phyloP scores from a whole-genome alignment of 2,113 vertebrate genomes.

The Chloroceryle aenea region DNA sequence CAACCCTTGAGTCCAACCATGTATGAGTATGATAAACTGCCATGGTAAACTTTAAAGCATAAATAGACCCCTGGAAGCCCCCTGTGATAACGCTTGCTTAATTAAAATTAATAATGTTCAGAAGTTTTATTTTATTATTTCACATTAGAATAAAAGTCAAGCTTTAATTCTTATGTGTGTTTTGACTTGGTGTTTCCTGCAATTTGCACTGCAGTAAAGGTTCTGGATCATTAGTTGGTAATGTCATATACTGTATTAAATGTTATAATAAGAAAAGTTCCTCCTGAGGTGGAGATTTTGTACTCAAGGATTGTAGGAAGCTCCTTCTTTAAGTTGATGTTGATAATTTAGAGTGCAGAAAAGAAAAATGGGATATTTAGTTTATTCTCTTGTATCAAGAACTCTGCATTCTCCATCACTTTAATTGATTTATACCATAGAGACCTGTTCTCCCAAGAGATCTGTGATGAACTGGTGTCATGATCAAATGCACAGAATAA shows the following conservation, averaged over 20 bases:
- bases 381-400: neutral
- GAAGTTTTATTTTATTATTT: neutral
- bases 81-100: neutral
- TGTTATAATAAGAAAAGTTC: neutral
- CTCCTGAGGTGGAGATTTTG: neutral
- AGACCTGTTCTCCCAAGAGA: neutral
- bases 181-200: neutral
- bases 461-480: neutral
- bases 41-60: neutral
- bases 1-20: rapidly evolving
- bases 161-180: neutral
- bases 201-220: neutral
- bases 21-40: neutral
- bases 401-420: neutral
- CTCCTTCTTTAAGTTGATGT: neutral
- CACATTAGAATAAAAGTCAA: neutral
- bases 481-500: neutral
- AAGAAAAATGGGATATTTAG: neutral
- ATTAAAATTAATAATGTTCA: neutral
- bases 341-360: neutral
- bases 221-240: neutral
- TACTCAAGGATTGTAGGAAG: neutral
- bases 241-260: neutral
- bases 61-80: neutral
- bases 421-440: neutral